Conservation (phyloP, 1,140 invertebrate genomes). For the Rhopalosiphum padi region DNA sequence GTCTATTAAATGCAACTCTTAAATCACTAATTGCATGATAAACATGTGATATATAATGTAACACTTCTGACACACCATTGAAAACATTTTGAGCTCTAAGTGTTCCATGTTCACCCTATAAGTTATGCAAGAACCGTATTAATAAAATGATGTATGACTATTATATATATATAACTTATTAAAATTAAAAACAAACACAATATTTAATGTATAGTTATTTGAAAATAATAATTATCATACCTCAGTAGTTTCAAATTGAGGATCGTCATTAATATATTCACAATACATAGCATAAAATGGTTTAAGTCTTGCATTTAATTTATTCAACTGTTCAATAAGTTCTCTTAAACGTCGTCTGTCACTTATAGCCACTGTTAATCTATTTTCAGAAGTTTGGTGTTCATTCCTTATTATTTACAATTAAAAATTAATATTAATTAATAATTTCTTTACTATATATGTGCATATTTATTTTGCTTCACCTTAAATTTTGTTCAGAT, state of each 20-base stretch:
- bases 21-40: conserved; percentile 89
- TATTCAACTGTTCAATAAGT: conserved; percentile 68
- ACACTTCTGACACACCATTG: conserved; percentile 76
- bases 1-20: conserved; percentile 73
- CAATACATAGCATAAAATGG: conserved; percentile 72
- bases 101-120: conserved; percentile 64
- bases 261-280: conserved; percentile 69
- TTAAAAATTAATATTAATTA: conserved; percentile 19
- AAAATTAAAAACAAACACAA: not conserved
- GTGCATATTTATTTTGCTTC: not conserved
- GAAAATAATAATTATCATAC: not conserved
- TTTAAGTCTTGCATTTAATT: conserved; percentile 70
- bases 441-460: not conserved
- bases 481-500: conserved; percentile 46
- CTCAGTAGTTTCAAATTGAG: conserved; percentile 64
- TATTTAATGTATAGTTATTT: not conserved
- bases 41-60: conserved; percentile 86
- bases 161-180: too few species aligned
- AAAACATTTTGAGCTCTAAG: conserved; percentile 69
- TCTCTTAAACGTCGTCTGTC: conserved; percentile 30
- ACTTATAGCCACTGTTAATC: not conserved
- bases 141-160: not conserved
- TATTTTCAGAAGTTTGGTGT: conserved; percentile 5
- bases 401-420: conserved; percentile 3
- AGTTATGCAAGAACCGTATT: conserved; percentile 55